Evolutionary conservation across 2,797 vertebrate species (phyloP), one percentile per base, ranked within the genome.

Genomic region (Rhinophrynus dorsalis): DNA sequence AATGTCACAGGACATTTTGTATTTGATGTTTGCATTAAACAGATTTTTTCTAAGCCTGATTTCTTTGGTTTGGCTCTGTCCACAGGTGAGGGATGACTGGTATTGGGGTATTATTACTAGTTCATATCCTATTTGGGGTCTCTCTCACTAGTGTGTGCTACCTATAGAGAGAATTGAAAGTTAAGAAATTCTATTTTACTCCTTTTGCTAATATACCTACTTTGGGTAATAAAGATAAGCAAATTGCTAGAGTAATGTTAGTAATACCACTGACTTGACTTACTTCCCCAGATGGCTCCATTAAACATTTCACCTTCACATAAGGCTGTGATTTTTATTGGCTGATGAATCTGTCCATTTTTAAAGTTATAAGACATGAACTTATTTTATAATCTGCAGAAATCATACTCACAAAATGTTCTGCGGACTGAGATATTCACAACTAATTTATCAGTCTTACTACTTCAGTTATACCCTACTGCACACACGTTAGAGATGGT

Each of bases 231-330:
- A 45, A 45, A 45, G 13, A 15, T 2, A 45, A 45, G 42, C 17
- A 3, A 21, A 45, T 1, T 7, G 18, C 18, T 3, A 9, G 15
- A 4, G 10, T 17, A 40, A 42, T 61, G 35, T 54, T 40, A 15
- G 67, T 35, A 38, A 33, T 51, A 48, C 21, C 30, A 40, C 35
- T 9, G 56, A 12, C 26, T 18, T 60, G 57, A 60, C 67, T 68
- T 68, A 68, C 67, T 51, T 40, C 20, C 47, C 56, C 67, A 68
- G 67, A 68, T 68, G 67, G 56, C 56, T 5, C n/a, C 33, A 51
- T 60, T 68, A 51, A 68, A 68, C 57, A 68, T 54, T 9, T 44
- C 15, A 68, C 67, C 56, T 51, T 23, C 67, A 38, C 56, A 7
- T n/a, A 42, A 47, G 55, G 40, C n/a, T 12, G 9, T 10, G 10